Evolutionary conservation across 2,797 vertebrate genomes (phyloP).

Genomic region (Chloroceryle inda): DNA sequence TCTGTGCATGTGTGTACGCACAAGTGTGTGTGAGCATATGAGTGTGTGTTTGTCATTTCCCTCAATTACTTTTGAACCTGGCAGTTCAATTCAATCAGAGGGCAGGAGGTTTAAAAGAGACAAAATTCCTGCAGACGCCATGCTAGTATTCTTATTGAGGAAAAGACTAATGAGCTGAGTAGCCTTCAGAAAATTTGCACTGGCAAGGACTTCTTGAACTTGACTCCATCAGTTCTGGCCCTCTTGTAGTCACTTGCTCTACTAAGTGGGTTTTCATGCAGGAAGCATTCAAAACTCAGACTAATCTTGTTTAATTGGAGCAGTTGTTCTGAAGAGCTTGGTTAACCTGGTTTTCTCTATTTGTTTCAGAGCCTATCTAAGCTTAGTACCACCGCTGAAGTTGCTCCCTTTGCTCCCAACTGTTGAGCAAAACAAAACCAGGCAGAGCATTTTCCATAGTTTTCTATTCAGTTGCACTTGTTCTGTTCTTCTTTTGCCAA

Average conservation of each 20-base stretch:
- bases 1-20: accelerated
- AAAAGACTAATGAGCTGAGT: neutral
- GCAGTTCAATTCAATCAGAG: neutral
- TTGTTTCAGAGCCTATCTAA: neutral
- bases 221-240: neutral
- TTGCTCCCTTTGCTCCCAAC: neutral
- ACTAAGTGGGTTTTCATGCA: neutral
- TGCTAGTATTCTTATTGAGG: neutral
- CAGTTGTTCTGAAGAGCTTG: neutral
- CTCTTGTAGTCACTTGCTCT: neutral
- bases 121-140: neutral
- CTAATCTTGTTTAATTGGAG: neutral
- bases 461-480: neutral
- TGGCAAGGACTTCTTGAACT: neutral
- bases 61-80: neutral
- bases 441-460: neutral
- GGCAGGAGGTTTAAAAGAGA: neutral
- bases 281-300: neutral
- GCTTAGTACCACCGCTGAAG: neutral
- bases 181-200: neutral
- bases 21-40: accelerated
- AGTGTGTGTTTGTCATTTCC: neutral
- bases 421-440: neutral
- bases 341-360: neutral
- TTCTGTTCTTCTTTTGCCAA: neutral